Evolutionary conservation across 2,888 invertebrate genomes (phyloP).

Genomic region (Scaeva pyrastri): DNA sequence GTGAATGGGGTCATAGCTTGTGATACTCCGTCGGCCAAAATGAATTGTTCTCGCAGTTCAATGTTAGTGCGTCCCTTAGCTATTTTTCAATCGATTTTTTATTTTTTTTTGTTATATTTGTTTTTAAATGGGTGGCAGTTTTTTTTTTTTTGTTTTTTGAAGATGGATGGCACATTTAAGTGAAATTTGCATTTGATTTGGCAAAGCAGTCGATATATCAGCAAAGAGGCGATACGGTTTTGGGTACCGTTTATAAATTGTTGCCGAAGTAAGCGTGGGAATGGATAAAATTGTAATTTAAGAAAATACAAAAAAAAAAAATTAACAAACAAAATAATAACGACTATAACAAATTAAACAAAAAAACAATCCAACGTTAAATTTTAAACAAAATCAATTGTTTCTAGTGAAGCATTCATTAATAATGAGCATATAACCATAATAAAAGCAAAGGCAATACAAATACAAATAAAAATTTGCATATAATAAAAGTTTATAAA

Average conservation of each 20-base stretch:
- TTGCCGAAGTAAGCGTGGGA: conserved; percentile 68
- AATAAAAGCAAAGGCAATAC: conserved; percentile 8
- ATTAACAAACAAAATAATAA: conserved; percentile 45
- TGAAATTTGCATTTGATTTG: conserved; percentile 57
- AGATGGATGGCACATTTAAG: conserved; percentile 62
- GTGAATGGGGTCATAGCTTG: conserved; percentile 99
- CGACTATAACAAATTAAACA: conserved; percentile 21
- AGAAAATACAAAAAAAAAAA: conserved; percentile 60
- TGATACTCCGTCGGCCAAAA: conserved; percentile 98
- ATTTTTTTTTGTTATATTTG: conserved; percentile 49
- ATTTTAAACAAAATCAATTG: conserved; percentile 56
- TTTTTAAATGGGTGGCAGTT: conserved; percentile 66
- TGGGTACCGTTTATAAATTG: conserved; percentile 48
- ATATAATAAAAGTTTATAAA: not conserved
- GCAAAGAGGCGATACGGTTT: conserved; percentile 63
- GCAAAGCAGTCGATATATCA: conserved; percentile 68
- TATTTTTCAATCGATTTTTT: conserved; percentile 83
- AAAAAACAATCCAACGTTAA: conserved; percentile 68
- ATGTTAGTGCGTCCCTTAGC: conserved; percentile 99
- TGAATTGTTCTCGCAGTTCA: conserved; percentile 99
- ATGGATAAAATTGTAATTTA: conserved; percentile 66
- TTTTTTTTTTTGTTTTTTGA: conserved; percentile 54
- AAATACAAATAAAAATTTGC: not conserved
- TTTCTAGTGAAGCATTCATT: conserved; percentile 26
- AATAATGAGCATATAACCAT: not conserved